phyloP scores from a whole-genome alignment of 30 jellyfish, hydroid and myxozoan species.

The Mastigias papua region DNA sequence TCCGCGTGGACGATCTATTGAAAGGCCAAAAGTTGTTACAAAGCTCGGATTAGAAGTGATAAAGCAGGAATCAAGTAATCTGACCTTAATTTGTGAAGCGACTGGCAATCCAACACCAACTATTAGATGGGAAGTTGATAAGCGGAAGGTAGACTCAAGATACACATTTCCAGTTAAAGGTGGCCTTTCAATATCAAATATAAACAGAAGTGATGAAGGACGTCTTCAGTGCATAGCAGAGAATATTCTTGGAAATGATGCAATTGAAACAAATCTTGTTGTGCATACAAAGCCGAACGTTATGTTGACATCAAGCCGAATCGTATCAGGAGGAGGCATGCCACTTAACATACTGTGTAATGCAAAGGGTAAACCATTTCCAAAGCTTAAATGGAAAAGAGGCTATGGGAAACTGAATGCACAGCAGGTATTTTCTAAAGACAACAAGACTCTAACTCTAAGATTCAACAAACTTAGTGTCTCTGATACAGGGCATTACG shows the following conservation, averaged over 20 bases:
- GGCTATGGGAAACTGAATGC: slow-evolving; percentile 7
- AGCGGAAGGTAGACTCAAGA: no score
- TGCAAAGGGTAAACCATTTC: slow-evolving; percentile 34
- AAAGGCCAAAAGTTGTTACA: slow-evolving; percentile 9
- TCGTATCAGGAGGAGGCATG: neutral
- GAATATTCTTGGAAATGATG: no score
- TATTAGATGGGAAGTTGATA: slow-evolving; percentile 25
- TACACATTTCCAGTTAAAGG: slow-evolving; percentile 17
- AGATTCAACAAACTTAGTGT: neutral
- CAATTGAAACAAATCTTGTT: slow-evolving; percentile 5
- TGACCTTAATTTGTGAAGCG: slow-evolving; percentile 26
- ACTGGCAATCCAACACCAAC: slow-evolving; percentile 24
- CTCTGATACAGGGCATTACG: slow-evolving; percentile 1
- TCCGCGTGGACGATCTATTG: slow-evolving; percentile 28
- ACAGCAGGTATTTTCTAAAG: slow-evolving; percentile 7
- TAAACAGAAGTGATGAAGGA: slow-evolving; percentile 11
- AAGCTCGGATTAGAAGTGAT: neutral
- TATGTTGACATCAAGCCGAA: neutral
- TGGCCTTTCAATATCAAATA: slow-evolving; percentile 8
- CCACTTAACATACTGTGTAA: neutral
- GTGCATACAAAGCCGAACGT: slow-evolving; percentile 45
- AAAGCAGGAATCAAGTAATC: neutral
- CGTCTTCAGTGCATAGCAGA: no score
- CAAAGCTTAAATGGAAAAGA: slow-evolving; percentile 25
- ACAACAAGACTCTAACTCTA: neutral